Base-by-base conservation (phyloP, 2,888 invertebrate species). In the Xestia rhomboidea region DNA sequence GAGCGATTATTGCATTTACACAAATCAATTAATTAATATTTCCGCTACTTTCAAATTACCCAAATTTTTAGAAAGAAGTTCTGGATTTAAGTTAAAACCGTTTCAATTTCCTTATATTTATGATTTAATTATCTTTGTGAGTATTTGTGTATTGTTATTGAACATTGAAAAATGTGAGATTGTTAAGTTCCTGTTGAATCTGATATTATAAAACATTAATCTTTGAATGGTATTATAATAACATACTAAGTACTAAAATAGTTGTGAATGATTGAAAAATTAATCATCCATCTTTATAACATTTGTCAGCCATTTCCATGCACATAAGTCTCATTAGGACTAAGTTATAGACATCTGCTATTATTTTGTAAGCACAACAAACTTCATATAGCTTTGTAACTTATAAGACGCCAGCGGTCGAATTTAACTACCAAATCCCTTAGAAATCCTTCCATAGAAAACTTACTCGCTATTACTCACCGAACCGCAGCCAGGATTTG, bases 381-480 rank as follows among this genome's bases (percentile, higher is more conserved):
- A 88, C 84, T 87, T 79, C 49, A 70, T 46, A 57, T 18, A 62
- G 44, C n/a, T 79, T 83, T 75, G 54, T 34, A 41, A 21, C 27
- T n/a, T n/a, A 73, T 74, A 72, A 76, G 30, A 60, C 24, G 13
- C 21, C 15, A 68, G 18, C 30, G 38, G 44, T 18, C 6, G 24
- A 71, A 38, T 79, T 66, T 46, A 63, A 41, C 41, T 38, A 68
- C 44, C 62, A 49, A n/a, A 60, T 73, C 64, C 84, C 90, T 94
- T 95, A 95, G 95, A 94, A 90, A 91, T 89, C 91, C 93, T 95
- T 95, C 89, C 62, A 62, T 91, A 90, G 81, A 84, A 89, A 94
- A 94, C 96, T 95, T 96, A 96, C 91, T 87, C 64, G 77, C 96
- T 96, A 96, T 92, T 93, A 96, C 96, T 96, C 94, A 96, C 96